These are phyloP conservation scores for Bombus waltoni DNA, from an alignment of 1,140 invertebrate species.

Conservation along the genomic window DNA sequence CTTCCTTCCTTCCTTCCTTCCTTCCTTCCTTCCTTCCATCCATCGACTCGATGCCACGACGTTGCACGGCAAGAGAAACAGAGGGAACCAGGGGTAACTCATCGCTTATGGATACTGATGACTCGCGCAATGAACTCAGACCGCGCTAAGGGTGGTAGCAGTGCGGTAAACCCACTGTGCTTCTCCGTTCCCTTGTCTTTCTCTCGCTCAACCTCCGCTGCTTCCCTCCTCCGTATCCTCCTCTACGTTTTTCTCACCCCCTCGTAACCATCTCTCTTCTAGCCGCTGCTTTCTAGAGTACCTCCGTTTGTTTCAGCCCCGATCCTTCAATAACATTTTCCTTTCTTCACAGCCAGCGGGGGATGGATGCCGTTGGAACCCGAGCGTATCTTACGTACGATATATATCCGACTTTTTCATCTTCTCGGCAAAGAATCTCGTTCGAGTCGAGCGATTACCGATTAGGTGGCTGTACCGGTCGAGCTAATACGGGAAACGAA, in stretches of 20 bases:
- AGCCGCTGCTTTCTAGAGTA: slow-evolving; percentile 15
- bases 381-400: slow-evolving; percentile 34
- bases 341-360: slow-evolving; percentile 46
- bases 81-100: slow-evolving; percentile 77
- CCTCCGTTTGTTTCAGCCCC: slow-evolving; percentile 5
- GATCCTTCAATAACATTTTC: slow-evolving; percentile 81
- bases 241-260: slow-evolving; percentile 35
- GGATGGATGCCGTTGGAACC: slow-evolving; percentile 21
- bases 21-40: slow-evolving; percentile 2
- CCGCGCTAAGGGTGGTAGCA: slow-evolving; percentile 72
- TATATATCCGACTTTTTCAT: slow-evolving; percentile 40
- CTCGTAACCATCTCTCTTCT: slow-evolving; percentile 43
- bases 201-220: slow-evolving; percentile 15
- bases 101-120: slow-evolving; percentile 84
- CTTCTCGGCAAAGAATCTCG: background rate
- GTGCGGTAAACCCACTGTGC: slow-evolving; percentile 65
- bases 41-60: slow-evolving; percentile 28
- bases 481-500: too few relatives aligned
- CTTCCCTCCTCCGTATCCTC: background rate
- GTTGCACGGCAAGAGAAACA: slow-evolving; percentile 10
- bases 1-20: background rate
- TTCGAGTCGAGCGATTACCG: slow-evolving; percentile 32
- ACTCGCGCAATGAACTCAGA: slow-evolving; percentile 82
- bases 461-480: slow-evolving; percentile 6
- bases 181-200: slow-evolving; percentile 35